Evolutionary conservation across 2,888 invertebrate genomes (phyloP).

Genomic region (Ophraella communa): DNA sequence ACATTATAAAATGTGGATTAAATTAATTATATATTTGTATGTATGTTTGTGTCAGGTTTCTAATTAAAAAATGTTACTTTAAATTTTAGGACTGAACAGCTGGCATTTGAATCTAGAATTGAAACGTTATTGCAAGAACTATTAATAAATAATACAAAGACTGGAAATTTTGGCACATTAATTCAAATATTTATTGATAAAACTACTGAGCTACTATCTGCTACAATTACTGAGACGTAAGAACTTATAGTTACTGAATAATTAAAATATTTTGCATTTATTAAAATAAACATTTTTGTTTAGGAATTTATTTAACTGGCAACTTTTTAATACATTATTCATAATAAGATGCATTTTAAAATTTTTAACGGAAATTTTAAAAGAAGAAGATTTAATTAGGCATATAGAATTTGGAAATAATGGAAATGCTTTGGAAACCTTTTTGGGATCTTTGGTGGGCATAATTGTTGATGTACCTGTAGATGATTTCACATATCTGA

Average conservation of each 20-base stretch:
- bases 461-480: constrained; percentile 84
- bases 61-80: neutral
- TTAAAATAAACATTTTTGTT: constrained; percentile 50
- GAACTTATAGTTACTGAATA: constrained; percentile 49
- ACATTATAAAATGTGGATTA: no score
- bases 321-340: constrained; percentile 91
- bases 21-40: no score
- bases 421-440: constrained; percentile 67
- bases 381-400: constrained; percentile 85
- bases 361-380: constrained; percentile 88
- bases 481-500: constrained; percentile 81
- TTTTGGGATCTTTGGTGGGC: constrained; percentile 79
- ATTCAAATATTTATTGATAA: constrained; percentile 85
- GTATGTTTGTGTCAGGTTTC: no score
- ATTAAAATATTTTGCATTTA: neutral
- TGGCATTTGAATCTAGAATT: constrained; percentile 80
- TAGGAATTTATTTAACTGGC: constrained; percentile 86
- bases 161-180: constrained; percentile 89
- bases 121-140: constrained; percentile 77
- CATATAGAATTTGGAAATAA: constrained; percentile 73
- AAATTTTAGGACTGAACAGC: constrained; percentile 75
- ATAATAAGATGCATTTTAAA: constrained; percentile 85
- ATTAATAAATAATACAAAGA: constrained; percentile 82
- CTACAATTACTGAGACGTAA: constrained; percentile 90
- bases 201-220: constrained; percentile 81